Base-by-base conservation (phyloP, 2,797 vertebrate species). In the Galaxias olidus region DNA sequence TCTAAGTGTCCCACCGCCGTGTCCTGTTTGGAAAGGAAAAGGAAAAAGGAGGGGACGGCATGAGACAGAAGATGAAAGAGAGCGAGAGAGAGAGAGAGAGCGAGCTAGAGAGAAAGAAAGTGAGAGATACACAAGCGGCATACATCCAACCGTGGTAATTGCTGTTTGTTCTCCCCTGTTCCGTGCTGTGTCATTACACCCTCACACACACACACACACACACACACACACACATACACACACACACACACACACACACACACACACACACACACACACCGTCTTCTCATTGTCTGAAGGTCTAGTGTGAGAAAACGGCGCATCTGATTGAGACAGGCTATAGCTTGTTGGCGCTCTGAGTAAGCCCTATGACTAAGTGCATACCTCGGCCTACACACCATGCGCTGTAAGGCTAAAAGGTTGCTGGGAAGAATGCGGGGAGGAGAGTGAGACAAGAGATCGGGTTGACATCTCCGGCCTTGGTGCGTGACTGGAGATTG, bases 241-340 rank as follows among this genome's bases (percentile, higher is more conserved):
- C 1, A 40, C 64, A 2, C 6, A 30, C 6, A 30, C 30, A 30
- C 30, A 81, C 81, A 81, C 1, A 40, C 64, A 2, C 6, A 30
- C 6, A 30, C 30, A 30, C 30, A n/a, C n/a, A n/a, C n/a, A n/a
- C n/a, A n/a, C n/a, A n/a, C n/a, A n/a, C n/a, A n/a, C 69, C 75
- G 76, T 77, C 82, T 80, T 84, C 73, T 65, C 80, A 82, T 80
- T 85, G 84, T 84, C 84, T n/a, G 68, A 74, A 82, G 67, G 71
- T 68, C 57, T 56, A 66, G 71, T 75, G 80, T 82, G 81, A 84
- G 83, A 81, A 86, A 84, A 81, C n/a, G 77, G 70, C 77, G 71
- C 85, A 79, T 73, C 42, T 78, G 77, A 30, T 30, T 30, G 30
- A 30, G 84, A 85, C 87, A 81, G 76, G 86, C 84, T 57, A 20